Conservation (phyloP, 1,140 invertebrate species). For the Drosophila funebris region DNA sequence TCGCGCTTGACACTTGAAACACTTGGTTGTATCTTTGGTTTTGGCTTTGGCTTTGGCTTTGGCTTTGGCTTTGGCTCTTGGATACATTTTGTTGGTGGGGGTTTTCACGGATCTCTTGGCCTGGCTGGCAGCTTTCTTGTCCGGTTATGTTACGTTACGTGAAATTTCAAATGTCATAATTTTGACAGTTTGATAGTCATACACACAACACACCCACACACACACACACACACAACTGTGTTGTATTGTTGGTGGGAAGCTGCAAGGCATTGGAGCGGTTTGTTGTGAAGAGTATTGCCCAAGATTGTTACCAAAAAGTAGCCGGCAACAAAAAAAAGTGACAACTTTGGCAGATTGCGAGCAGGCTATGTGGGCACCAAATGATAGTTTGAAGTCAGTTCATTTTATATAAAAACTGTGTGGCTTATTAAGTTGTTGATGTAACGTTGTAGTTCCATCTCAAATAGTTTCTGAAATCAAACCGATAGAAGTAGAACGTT, state of each 20-base stretch:
- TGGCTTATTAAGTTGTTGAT: too few species aligned
- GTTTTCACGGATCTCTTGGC: conserved; percentile 59
- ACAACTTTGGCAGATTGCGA: conserved; percentile 52
- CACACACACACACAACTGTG: conserved; percentile 10
- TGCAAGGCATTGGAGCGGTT: conserved; percentile 27
- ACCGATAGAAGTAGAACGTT: too few species aligned
- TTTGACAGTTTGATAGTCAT: conserved; percentile 81
- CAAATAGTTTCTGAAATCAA: not conserved
- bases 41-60: conserved; percentile 29
- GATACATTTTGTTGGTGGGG: conserved; percentile 11
- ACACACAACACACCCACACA: conserved; percentile 41
- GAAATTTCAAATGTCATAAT: conserved; percentile 83
- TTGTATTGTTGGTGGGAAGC: conserved; percentile 25
- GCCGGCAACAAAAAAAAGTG: conserved; percentile 47
- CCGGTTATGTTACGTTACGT: conserved; percentile 67
- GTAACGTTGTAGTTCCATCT: too few species aligned
- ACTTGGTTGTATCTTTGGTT: conserved; percentile 53
- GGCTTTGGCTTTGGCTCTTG: conserved; percentile 30
- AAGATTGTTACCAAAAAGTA: conserved; percentile 65
- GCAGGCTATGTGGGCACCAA: not conserved
- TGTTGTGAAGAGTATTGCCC: conserved; percentile 51
- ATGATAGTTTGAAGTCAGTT: not conserved
- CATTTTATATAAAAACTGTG: too few species aligned
- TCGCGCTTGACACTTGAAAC: conserved; percentile 70
- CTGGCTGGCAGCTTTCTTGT: conserved; percentile 67